Conservation (phyloP, 2,888 invertebrate genomes). For the Baccha elongata region DNA sequence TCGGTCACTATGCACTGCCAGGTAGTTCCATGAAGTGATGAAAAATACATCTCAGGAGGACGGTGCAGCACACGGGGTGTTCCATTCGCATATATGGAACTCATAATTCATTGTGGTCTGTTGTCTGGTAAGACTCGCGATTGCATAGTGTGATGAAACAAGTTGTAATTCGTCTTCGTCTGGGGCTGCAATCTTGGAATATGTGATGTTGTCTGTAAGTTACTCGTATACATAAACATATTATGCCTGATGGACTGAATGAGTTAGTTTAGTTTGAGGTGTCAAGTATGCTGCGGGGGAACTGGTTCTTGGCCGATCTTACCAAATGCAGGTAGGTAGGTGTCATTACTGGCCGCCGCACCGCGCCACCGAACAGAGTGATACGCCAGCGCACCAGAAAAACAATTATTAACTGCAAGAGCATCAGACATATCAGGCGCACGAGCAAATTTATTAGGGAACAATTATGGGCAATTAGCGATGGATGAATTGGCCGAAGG, state of each 20-base stretch:
- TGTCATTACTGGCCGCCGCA: constrained; percentile 62
- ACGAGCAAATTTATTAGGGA: constrained; percentile 66
- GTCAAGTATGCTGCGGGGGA: constrained; percentile 57
- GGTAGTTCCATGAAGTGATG: constrained; percentile 71
- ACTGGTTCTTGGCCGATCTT: constrained; percentile 50
- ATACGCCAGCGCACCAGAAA: constrained; percentile 64
- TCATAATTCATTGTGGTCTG: constrained; percentile 68
- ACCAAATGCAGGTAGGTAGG: constrained; percentile 70
- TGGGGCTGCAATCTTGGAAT: constrained; percentile 8
- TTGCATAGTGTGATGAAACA: constrained; percentile 71
- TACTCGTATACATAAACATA: too few relatives aligned
- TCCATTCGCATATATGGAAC: constrained; percentile 69
- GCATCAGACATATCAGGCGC: constrained; percentile 54
- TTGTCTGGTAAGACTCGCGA: constrained; percentile 33
- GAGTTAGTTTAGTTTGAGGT: constrained; percentile 52
- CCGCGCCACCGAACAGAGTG: too few relatives aligned
- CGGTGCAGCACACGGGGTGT: constrained; percentile 29
- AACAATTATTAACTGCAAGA: constrained; percentile 48
- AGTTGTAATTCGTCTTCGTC: constrained; percentile 74
- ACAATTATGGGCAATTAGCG: constrained; percentile 73
- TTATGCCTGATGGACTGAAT: constrained; percentile 27
- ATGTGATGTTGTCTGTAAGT: constrained; percentile 3
- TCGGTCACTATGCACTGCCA: constrained; percentile 54
- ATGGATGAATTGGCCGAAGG: constrained; percentile 63
- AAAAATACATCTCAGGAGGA: constrained; percentile 47